These are phyloP conservation scores for Hoplias malabaricus DNA, from an alignment of 2,113 vertebrate species.

Conservation along the genomic window DNA sequence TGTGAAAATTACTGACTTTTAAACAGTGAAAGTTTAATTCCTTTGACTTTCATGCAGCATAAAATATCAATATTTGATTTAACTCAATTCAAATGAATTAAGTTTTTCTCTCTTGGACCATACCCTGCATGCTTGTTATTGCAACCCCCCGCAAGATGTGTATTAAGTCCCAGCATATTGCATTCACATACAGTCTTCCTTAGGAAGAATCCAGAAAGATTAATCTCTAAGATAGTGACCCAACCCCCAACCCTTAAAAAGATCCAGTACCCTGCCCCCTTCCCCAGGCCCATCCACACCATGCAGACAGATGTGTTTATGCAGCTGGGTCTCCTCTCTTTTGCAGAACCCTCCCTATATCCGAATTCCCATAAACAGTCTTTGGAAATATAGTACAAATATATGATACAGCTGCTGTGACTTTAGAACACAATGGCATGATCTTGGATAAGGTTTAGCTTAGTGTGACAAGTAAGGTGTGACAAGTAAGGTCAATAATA, in stretches of 20 bases:
- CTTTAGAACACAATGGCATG: not conserved
- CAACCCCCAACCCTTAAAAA: not conserved
- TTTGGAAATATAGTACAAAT: not conserved
- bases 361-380: constrained; percentile 5
- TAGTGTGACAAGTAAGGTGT: too few species aligned
- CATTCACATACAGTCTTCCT: not conserved
- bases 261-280: not conserved
- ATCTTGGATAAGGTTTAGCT: too few species aligned
- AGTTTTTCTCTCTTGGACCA: not conserved
- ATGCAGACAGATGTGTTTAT: constrained; percentile 19
- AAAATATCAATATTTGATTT: not conserved
- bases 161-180: not conserved
- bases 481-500: too few species aligned
- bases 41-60: not conserved
- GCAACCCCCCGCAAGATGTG: not conserved
- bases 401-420: not conserved
- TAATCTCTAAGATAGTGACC: not conserved
- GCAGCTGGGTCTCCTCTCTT: constrained; percentile 11
- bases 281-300: not conserved
- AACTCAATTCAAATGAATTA: too few species aligned
- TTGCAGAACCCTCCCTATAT: not conserved
- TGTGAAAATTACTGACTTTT: not conserved
- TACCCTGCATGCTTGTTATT: too few species aligned
- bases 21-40: not conserved
- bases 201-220: constrained; percentile 14